Evolutionary conservation across 2,113 vertebrate genomes (phyloP).

Genomic region (Kryptolebias marmoratus): DNA sequence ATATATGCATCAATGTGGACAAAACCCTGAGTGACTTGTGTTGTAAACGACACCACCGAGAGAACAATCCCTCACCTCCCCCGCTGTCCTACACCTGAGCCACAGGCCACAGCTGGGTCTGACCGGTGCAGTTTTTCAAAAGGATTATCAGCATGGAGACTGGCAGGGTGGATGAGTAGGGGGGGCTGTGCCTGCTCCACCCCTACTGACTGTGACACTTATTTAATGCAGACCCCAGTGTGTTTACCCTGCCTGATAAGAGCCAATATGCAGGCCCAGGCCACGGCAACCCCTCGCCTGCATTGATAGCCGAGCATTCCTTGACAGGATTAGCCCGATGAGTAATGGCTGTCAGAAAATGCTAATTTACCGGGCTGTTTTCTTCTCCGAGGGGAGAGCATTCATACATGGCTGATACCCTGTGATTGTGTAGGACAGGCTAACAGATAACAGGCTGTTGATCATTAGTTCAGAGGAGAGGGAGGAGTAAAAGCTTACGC

Average conservation of each 20-base stretch:
- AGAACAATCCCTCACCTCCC: slow-evolving; percentile 38
- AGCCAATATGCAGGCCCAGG: slow-evolving; percentile 67
- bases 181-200: slow-evolving; percentile 41
- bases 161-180: slow-evolving; percentile 37
- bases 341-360: slow-evolving; percentile 77
- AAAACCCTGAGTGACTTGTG: slow-evolving; percentile 10
- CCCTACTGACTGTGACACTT: slow-evolving; percentile 74
- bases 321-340: slow-evolving; percentile 72
- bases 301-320: slow-evolving; percentile 76
- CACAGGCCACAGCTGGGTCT: slow-evolving; percentile 64
- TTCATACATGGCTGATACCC: slow-evolving; percentile 59
- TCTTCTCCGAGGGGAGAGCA: slow-evolving; percentile 58
- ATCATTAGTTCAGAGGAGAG: slow-evolving; percentile 59
- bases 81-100: slow-evolving; percentile 55
- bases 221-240: slow-evolving; percentile 75
- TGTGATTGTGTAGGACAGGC: slow-evolving; percentile 59
- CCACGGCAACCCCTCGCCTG: slow-evolving; percentile 60
- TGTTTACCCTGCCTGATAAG: slow-evolving; percentile 82
- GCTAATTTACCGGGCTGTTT: slow-evolving; percentile 71
- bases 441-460: slow-evolving; percentile 66
- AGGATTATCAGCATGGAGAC: slow-evolving; percentile 68
- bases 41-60: slow-evolving; percentile 37
- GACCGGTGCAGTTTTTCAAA: slow-evolving; percentile 50
- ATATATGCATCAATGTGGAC: neutral
- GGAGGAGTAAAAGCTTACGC: slow-evolving; percentile 38